Conservation (phyloP, 2,888 invertebrate genomes). For the Brachylomia viminalis region DNA sequence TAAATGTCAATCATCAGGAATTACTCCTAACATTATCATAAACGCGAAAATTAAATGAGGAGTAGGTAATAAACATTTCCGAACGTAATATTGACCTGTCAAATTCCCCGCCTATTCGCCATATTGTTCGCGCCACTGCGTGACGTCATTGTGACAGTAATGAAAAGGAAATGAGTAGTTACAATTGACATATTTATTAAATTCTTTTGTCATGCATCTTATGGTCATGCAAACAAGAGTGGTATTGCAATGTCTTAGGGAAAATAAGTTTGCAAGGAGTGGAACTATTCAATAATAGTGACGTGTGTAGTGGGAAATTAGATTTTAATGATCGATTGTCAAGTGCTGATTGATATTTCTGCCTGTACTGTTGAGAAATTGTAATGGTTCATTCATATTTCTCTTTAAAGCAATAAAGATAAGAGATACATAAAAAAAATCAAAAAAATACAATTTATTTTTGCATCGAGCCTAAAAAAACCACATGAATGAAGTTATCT, state of each 20-base stretch:
- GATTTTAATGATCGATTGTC: conserved; percentile 73
- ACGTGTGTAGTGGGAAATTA: conserved; percentile 72
- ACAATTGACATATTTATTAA: conserved; percentile 70
- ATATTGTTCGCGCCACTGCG: conserved; percentile 83
- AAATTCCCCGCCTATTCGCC: conserved; percentile 83
- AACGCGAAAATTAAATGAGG: conserved; percentile 41
- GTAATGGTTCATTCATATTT: neutral
- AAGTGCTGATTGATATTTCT: conserved; percentile 66
- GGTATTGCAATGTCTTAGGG: conserved; percentile 56
- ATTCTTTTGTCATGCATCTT: conserved; percentile 56
- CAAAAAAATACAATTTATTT: neutral
- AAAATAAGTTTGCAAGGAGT: conserved; percentile 53
- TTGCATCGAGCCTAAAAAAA: neutral
- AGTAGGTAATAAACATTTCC: conserved; percentile 72
- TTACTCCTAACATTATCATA: conserved; percentile 57
- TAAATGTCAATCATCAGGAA: conserved; percentile 58
- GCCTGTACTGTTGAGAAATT: conserved; percentile 27
- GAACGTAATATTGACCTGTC: conserved; percentile 80
- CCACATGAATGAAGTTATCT: neutral
- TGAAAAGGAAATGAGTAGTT: conserved; percentile 88
- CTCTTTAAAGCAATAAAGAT: neutral
- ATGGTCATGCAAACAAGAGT: conserved; percentile 55
- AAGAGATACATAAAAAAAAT: no score
- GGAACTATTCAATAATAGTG: conserved; percentile 75
- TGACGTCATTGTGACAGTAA: conserved; percentile 85